Percentiles rank a stretch among this genome's conserved stretches.
Conservation (phyloP, 2,888 invertebrate genomes). For the Colostygia pectinataria region DNA sequence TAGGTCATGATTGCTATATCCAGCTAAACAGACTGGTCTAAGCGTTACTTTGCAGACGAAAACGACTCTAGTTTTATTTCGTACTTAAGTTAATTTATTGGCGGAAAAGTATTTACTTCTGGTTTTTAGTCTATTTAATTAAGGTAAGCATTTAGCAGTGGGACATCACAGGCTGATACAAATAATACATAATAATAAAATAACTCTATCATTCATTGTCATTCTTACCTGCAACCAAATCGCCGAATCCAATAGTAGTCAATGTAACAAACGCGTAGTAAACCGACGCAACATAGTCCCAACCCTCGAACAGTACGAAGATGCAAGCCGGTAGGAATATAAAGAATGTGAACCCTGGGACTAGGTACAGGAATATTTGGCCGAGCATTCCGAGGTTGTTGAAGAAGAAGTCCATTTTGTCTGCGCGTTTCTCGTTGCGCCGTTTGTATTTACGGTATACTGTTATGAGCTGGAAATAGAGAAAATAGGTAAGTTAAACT, state of each 20-base stretch:
- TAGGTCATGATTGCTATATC: conserved; percentile 8
- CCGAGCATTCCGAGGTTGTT: conserved; percentile 88
- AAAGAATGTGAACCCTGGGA: conserved; percentile 94
- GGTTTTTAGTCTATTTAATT: no score
- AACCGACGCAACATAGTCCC: conserved; percentile 92
- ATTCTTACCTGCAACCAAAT: conserved; percentile 90
- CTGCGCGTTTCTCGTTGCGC: conserved; percentile 82
- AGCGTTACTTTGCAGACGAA: no score
- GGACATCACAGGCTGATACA: no score
- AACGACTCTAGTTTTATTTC: no score
- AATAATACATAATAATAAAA: no score
- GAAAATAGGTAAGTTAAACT: neutral
- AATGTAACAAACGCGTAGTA: conserved; percentile 95
- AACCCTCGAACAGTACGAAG: conserved; percentile 92
- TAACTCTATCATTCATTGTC: no score
- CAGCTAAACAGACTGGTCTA: neutral
- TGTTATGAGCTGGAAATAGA: conserved; percentile 85
- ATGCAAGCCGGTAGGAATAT: conserved; percentile 93
- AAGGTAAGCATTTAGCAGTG: no score
- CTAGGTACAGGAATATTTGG: conserved; percentile 91
- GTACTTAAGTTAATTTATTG: no score
- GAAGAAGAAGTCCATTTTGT: conserved; percentile 84
- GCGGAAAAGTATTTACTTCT: no score
- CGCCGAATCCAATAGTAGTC: conserved; percentile 96
- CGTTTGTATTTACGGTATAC: conserved; percentile 92